Evolutionary conservation across 1,140 invertebrate genomes (phyloP), one percentile per base, ranked within the genome.

Genomic region (Leptinotarsa lineolata): DNA sequence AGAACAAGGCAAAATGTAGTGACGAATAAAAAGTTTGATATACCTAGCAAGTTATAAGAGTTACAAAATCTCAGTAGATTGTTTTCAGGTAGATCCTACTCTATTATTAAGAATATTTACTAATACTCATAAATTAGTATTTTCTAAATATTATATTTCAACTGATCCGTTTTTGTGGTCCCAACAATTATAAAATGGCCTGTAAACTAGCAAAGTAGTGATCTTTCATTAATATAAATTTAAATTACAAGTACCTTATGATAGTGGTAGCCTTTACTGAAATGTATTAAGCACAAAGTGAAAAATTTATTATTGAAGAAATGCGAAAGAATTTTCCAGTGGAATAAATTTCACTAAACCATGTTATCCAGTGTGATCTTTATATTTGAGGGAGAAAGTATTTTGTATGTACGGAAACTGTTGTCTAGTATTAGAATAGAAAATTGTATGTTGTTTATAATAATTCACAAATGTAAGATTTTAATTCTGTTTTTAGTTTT

Each of bases 371-470:
- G 39, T 67, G 65, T 67, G 39, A 67, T 75, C 67, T 70, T 59
- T 45, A 76, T 44, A 63, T 67, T 64, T 61, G 61, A 68, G 13
- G 64, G 44, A 72, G n/a, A 61, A 72, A 67, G 63, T 67, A 64
- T 68, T 70, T 70, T 70, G 54, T 63, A 63, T n/a, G 58, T 70
- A 39, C 18, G 6, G 24, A 44, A 67, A 54, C 58, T 72, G 64
- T 75, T 68, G 21, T 46, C 21, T 21, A 60, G 64, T 45, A 72
- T 46, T 59, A 72, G 58, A 15, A 45, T 72, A 72, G 39, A 20
- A 16, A 13, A 64, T 45, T 30, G n/a, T 63, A 21, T 16, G 44
- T 48, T 48, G 13, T 65, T 72, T 65, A 18, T 72, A 45, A 39
- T 39, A 46, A 15, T 54, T 18, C 48, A 54, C n/a, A 54, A 13